These are phyloP conservation scores for Catostylus mosaicus DNA, from an alignment of 30 jellyfish, hydroid and myxozoan species.

Conservation along the genomic window DNA sequence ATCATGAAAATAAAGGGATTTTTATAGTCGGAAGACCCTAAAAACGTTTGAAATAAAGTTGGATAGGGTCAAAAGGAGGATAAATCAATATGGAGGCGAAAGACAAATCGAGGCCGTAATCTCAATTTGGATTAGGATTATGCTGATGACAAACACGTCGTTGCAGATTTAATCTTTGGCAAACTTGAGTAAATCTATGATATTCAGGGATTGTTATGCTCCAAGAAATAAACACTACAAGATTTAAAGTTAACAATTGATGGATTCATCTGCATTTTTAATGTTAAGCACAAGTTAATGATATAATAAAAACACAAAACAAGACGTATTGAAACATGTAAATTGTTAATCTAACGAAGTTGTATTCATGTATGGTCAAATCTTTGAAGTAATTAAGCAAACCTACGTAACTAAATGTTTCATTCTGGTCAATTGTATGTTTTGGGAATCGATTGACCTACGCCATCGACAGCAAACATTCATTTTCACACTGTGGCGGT, in stretches of 20 bases:
- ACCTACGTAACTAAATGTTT: too few species aligned
- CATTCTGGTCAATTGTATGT: too few species aligned
- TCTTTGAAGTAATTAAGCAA: too few species aligned
- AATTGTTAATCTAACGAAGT: too few species aligned
- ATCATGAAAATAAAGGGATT: neutral
- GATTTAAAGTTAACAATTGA: neutral
- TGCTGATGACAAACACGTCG: neutral
- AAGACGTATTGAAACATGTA: too few species aligned
- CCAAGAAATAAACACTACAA: neutral
- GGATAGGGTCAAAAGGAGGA: neutral
- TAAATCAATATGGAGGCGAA: conserved; percentile 1
- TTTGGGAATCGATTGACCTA: too few species aligned
- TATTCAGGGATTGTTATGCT: neutral
- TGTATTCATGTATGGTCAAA: too few species aligned
- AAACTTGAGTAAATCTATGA: neutral
- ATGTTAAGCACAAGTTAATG: too few species aligned
- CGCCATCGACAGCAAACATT: too few species aligned
- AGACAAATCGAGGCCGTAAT: conserved; percentile 1
- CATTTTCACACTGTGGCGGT: too few species aligned
- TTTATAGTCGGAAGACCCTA: neutral
- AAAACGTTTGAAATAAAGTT: neutral
- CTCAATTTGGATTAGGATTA: neutral
- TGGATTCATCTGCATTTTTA: neutral
- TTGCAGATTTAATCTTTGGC: neutral
- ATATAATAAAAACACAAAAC: too few species aligned